A percentile compares a stretch with the other conserved stretches of the same genome.
Conservation (phyloP, 2,888 invertebrate species). For the Pseudococcus jackbeardsleyi region DNA sequence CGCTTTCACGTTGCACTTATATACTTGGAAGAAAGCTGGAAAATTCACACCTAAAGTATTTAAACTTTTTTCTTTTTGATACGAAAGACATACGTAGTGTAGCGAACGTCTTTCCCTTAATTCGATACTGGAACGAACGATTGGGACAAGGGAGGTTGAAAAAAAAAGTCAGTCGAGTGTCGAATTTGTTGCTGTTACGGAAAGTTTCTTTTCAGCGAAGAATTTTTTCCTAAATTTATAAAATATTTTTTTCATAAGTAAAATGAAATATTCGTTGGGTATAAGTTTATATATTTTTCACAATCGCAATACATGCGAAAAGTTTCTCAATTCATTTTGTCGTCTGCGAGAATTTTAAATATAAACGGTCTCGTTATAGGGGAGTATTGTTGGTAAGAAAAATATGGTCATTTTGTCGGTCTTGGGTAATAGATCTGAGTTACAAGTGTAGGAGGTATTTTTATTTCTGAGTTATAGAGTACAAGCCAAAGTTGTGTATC, state of each 20-base stretch:
- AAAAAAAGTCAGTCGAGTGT: not conserved
- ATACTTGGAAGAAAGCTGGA: not conserved
- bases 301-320: not conserved
- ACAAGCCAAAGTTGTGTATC: conserved; percentile 5
- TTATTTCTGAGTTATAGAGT: not conserved
- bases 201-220: not conserved
- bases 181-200: not conserved
- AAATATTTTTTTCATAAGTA: conserved; percentile 21
- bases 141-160: not conserved
- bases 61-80: not conserved
- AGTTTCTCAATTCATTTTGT: conserved; percentile 7
- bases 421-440: conserved; percentile 18
- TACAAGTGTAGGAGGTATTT: conserved; percentile 22
- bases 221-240: conserved; percentile 30
- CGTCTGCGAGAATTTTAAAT: not conserved
- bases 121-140: not conserved
- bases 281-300: conserved; percentile 18
- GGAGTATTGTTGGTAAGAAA: not conserved
- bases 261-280: not conserved
- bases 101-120: not conserved
- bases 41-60: conserved; percentile 44
- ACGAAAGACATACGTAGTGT: too few species aligned
- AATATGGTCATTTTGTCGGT: conserved; percentile 21
- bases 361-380: not conserved
- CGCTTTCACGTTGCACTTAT: not conserved